phyloP scores from a whole-genome alignment of 2,888 invertebrate genomes.

The Sarcophaga rosellei region DNA sequence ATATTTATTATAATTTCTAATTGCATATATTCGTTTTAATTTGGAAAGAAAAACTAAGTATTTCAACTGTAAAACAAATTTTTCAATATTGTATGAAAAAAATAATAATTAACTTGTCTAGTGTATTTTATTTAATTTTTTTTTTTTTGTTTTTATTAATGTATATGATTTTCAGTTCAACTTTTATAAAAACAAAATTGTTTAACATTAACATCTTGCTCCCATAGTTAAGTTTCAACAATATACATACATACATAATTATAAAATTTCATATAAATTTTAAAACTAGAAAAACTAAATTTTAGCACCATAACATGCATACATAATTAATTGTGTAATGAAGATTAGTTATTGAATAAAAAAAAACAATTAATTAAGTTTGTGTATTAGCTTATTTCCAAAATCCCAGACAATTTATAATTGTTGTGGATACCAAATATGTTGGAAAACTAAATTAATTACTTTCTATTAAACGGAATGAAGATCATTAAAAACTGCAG shows the following conservation, averaged over 20 bases:
- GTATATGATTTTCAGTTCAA: background rate
- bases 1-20: slow-evolving; percentile 35
- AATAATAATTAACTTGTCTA: background rate
- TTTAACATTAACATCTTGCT: slow-evolving; percentile 19
- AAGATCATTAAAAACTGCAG: no score
- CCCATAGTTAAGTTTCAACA: slow-evolving; percentile 51
- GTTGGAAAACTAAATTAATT: no score
- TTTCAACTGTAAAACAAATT: background rate
- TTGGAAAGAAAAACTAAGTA: background rate
- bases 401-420: background rate
- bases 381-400: background rate
- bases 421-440: background rate
- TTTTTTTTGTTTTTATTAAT: slow-evolving; percentile 16
- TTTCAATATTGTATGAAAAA: background rate
- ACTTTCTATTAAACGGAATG: no score
- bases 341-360: slow-evolving; percentile 62
- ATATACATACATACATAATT: slow-evolving; percentile 54
- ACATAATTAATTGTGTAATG: slow-evolving; percentile 61
- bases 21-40: background rate
- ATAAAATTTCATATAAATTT: slow-evolving; percentile 48
- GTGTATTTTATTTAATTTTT: slow-evolving; percentile 23
- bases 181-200: slow-evolving; percentile 13
- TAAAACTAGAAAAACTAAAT: slow-evolving; percentile 12
- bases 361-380: slow-evolving; percentile 16
- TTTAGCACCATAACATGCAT: slow-evolving; percentile 45